Evolutionary conservation across 2,797 vertebrate genomes (phyloP).

Genomic region (Myiotriccus ornatus): DNA sequence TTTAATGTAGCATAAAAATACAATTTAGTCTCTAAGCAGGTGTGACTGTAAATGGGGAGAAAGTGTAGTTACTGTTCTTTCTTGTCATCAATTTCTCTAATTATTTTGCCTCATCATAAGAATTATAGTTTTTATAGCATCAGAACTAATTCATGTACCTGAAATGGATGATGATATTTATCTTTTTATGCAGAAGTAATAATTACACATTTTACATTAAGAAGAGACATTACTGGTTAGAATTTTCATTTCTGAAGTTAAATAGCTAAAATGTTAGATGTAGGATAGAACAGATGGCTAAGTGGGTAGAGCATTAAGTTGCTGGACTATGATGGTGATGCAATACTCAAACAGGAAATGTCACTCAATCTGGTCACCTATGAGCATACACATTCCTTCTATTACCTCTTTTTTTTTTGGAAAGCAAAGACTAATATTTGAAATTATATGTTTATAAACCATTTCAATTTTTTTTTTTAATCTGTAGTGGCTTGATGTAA

Average conservation of each 20-base stretch:
- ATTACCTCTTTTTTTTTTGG: too few species aligned
- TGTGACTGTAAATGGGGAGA: slow-evolving; percentile 63
- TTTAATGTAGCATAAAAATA: slow-evolving; percentile 75
- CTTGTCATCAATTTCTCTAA: slow-evolving; percentile 34
- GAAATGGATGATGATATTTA: slow-evolving; percentile 15
- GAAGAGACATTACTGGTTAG: not conserved
- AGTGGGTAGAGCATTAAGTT: not conserved
- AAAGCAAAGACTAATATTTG: not conserved
- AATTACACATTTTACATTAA: slow-evolving; percentile 27
- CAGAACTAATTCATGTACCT: slow-evolving; percentile 10
- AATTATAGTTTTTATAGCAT: slow-evolving; percentile 37
- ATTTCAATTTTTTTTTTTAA: not conserved
- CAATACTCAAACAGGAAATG: not conserved
- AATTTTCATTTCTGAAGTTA: slow-evolving; percentile 22
- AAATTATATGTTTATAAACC: not conserved
- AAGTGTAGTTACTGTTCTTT: slow-evolving; percentile 35
- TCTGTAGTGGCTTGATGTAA: not conserved
- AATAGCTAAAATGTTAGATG: slow-evolving; percentile 8
- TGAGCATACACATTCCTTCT: not conserved
- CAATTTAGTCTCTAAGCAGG: slow-evolving; percentile 75
- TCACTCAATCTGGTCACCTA: not conserved
- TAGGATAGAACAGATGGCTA: slow-evolving; percentile 37
- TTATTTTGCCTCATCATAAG: slow-evolving; percentile 56
- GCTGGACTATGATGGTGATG: not conserved
- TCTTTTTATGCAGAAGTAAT: slow-evolving; percentile 15